phyloP scores from a whole-genome alignment of 2,888 invertebrate genomes.

The Tortricodes alternella region DNA sequence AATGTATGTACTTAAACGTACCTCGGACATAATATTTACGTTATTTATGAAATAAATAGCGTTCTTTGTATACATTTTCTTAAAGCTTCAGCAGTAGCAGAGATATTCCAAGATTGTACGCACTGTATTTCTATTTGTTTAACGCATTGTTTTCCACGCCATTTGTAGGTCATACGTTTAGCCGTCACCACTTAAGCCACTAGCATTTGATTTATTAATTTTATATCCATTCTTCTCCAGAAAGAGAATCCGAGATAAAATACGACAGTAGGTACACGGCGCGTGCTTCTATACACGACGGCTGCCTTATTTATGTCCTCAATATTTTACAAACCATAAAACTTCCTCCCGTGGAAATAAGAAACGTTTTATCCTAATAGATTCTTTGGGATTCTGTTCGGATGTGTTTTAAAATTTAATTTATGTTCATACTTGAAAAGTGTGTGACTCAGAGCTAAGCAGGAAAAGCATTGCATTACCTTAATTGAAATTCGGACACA shows the following conservation, averaged over 20 bases:
- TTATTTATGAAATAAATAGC: no score
- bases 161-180: constrained; percentile 39
- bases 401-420: constrained; percentile 48
- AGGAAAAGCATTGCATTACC: background rate
- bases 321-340: constrained; percentile 82
- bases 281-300: constrained; percentile 78
- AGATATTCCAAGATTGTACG: no score
- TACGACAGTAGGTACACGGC: constrained; percentile 67
- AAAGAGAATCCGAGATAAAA: constrained; percentile 75
- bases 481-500: background rate
- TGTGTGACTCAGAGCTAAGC: background rate
- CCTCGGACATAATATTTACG: no score
- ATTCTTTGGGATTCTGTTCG: constrained; percentile 53
- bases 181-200: constrained; percentile 28
- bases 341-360: constrained; percentile 73
- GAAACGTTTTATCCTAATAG: constrained; percentile 76
- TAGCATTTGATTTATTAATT: constrained; percentile 49
- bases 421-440: constrained; percentile 21
- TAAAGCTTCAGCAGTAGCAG: no score
- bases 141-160: background rate
- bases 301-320: constrained; percentile 76
- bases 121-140: background rate
- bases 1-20: no score
- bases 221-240: constrained; percentile 65
- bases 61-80: no score